Evolutionary conservation across 1,140 invertebrate species (phyloP).

Genomic region (Proctacanthus coquilletti): DNA sequence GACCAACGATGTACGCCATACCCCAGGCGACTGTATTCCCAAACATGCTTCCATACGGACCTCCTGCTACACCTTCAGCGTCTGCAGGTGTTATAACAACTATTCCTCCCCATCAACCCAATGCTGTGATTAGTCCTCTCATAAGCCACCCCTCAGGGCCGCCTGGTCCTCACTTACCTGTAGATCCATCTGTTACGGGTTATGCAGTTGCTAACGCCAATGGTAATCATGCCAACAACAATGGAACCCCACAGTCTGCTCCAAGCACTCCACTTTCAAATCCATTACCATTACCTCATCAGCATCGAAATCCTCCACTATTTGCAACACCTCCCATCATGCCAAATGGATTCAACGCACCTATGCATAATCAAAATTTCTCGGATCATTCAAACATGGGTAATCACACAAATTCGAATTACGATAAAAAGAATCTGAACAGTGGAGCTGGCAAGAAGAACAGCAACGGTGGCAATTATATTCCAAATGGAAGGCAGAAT

Average conservation of each 20-base stretch:
- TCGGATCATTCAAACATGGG: neutral
- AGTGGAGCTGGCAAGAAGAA: conserved; percentile 8
- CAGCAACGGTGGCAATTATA: neutral
- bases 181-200: neutral
- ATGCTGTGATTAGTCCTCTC: conserved; percentile 24
- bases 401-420: too few relatives aligned
- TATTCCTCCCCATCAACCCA: conserved; percentile 9
- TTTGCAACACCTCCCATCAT: conserved; percentile 22
- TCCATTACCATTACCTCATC: conserved; percentile 4
- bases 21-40: conserved; percentile 26
- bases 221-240: neutral
- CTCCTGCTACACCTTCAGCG: conserved; percentile 5
- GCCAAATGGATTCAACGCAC: neutral
- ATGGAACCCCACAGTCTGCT: conserved; percentile 20
- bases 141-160: conserved; percentile 10
- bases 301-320: conserved; percentile 19
- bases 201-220: neutral
- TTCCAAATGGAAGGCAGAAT: conserved; percentile 1
- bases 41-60: conserved; percentile 25
- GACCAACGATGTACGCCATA: conserved; percentile 21
- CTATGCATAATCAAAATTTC: neutral
- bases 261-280: conserved; percentile 20
- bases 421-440: conserved; percentile 25
- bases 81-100: conserved; percentile 8
- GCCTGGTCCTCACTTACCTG: neutral